Evolutionary conservation across 2,113 vertebrate genomes (phyloP), one percentile per base, ranked within the genome.

Genomic region (Sylvilagus bachmani): DNA sequence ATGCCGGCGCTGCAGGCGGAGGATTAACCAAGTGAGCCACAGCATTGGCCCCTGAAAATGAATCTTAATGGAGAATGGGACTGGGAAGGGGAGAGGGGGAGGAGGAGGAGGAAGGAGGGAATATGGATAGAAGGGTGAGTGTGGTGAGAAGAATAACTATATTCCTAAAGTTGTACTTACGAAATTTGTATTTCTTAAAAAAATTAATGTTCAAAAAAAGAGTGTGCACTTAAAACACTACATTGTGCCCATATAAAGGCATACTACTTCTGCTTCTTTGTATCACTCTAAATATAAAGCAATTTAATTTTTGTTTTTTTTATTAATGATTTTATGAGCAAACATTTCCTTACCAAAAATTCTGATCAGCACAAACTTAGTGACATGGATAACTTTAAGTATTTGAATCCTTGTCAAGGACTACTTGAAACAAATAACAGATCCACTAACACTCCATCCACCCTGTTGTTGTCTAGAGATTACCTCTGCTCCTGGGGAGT

Each of bases 291-390:
- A 90, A 86, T 84, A 71, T 80, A 85, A 83, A 95, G 7, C 66
- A 69, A 85, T 85, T 95, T 93, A 71, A 86, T 87, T 61, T 93
- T 96, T 86, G 33, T n/a, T n/a, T 5, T 71, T 87, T 91, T 87
- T 93, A 70, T 67, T 86, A 78, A 89, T 85, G 90, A 75, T 53
- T 31, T 21, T 92, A 19, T 66, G 12, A 95, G 27, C 25, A 92
- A 90, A 80, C 33, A 85, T 87, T 94, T 61, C 31, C 61, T 87
- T 94, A 71, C 36, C 61, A 61, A 90, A 90, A 79, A 64, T 90
- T 70, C 61, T 66, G 10, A 93, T 77, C 83, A 38, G 36, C 27
- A 24, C 55, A 71, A 92, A 84, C 12, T 14, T 44, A 33, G 21
- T 44, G 44, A 33, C 25, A 79, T 81, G 53, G 22, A 55, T n/a